Evolutionary conservation across 2,797 vertebrate species (phyloP).

Genomic region (Phoebastria nigripes): DNA sequence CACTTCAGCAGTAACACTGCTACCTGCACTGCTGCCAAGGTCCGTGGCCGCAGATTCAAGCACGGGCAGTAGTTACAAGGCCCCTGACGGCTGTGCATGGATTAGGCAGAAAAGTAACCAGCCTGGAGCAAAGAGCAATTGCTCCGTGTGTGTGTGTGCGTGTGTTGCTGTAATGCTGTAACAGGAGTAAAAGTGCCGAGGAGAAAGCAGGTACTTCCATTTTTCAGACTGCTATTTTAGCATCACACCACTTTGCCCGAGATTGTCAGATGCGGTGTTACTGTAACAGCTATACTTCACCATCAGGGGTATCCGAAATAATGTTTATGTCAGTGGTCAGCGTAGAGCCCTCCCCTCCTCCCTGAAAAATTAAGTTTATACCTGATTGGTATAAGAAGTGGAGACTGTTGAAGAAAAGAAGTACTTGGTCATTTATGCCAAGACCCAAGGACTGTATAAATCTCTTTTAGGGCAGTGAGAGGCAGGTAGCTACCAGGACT

Average conservation of each 20-base stretch:
- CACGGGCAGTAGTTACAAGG: neutral
- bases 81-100: neutral
- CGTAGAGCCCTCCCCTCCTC: rapidly evolving
- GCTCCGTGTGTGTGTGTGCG: neutral
- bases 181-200: neutral
- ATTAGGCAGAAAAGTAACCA: neutral
- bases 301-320: rapidly evolving
- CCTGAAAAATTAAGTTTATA: neutral
- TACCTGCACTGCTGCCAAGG: neutral
- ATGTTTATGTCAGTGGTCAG: neutral
- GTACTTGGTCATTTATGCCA: neutral
- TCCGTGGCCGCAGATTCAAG: neutral
- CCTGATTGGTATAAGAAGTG: neutral
- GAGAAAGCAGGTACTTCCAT: neutral
- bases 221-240: neutral
- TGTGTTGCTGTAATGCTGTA: neutral
- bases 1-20: neutral
- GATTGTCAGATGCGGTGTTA: neutral
- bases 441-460: neutral
- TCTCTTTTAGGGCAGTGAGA: neutral
- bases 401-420: neutral
- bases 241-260: neutral
- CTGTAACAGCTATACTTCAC: neutral
- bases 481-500: neutral
- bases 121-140: neutral